Base-by-base conservation (phyloP, 2,797 vertebrate species). In the Dendrocincla fuliginosa region DNA sequence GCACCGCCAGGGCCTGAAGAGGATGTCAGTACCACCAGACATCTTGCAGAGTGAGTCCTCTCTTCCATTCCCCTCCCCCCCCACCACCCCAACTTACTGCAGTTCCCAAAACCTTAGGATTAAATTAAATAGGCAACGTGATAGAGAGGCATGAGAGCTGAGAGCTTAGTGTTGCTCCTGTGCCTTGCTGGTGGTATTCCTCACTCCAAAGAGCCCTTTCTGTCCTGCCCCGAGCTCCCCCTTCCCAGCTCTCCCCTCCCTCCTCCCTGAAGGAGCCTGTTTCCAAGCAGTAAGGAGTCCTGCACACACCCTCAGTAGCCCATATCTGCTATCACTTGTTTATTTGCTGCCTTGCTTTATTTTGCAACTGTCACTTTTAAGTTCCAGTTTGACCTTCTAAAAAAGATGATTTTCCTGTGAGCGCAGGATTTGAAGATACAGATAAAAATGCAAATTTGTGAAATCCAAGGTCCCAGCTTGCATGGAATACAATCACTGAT, bases 1-100 rank as follows among this genome's bases (percentile, higher is more conserved):
- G 98, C 97, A 98, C 44, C 97, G 97, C 10, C 98, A 98, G 32
- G 96, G 98, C 44, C 59, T 98, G 59, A 97, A 97, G 78, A 97
- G 97, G 73, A 92, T 88, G 5, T 98, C 98, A 15, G 76, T 97
- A 42, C 90, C 97, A 47, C 94, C 97, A 9, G 97, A 96, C 8
- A 70, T 80, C 57, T 67, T 90, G 37, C 79, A 93, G 67, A 97
- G 98, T 98, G 84, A 97, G 97, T 90, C 16, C 5, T 47, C 15
- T 56, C 46, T 32, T 39, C 78, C 11, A 13, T 47, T 25, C 20
- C 19, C 20, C 59, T n/a, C 28, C 12, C 23, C 5, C 32, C 28
- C 42, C 10, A 16, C 14, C 7, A 22, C 4, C 6, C 18, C 4
- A 64, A 16, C 4, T 57, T 78, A 35, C 3, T 15, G 3, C 17